Base-by-base conservation (phyloP, 1,140 invertebrate species). In the Lordiphosa stackelbergi region DNA sequence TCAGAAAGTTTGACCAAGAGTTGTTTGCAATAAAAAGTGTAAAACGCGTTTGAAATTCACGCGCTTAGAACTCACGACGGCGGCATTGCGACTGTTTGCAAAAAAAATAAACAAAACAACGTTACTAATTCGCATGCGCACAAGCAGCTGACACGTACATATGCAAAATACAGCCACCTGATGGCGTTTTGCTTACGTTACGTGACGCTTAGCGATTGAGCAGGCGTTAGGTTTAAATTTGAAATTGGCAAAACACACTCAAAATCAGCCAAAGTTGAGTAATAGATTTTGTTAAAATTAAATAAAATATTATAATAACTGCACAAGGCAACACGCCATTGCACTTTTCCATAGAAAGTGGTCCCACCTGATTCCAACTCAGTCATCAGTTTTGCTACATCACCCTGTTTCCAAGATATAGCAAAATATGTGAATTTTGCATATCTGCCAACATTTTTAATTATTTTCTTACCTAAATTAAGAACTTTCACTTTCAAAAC, bases 11-110 rank as follows among this genome's bases (percentile, higher is more conserved):
- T 45, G 6, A 28, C 5, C 22, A 45, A 46, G 1, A 28, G 3
- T 12, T 13, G 11, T 46, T 45, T 12, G 12, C 11, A 28, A 7
- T 45, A 12, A 12, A 7, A 10, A 19, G 11, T 11, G 19, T 5
- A 13, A n/a, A 46, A 34, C 24, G 43, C 43, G 43, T 46, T 46
- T 34, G 12, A 10, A 51, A 5, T 24, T 28, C 22, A 40, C 22
- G 36, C 48, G 48, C 36, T 37, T 28, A 37, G 36, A 40, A 38
- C 36, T 51, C 35, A 24, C 48, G 36, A 8, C 48, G 48, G 48
- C 48, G 16, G 36, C 48, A 51, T 51, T 51, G 48, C 48, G 36
- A 51, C 48, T 51, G 48, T 24, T 51, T 40, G 48, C 48, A 51
- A 51, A 40, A 37, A 51, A 51, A 24, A 8, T 38, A 19, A 51